Evolutionary conservation across 2,797 vertebrate genomes (phyloP).

Genomic region (Phalloptychus januarius): DNA sequence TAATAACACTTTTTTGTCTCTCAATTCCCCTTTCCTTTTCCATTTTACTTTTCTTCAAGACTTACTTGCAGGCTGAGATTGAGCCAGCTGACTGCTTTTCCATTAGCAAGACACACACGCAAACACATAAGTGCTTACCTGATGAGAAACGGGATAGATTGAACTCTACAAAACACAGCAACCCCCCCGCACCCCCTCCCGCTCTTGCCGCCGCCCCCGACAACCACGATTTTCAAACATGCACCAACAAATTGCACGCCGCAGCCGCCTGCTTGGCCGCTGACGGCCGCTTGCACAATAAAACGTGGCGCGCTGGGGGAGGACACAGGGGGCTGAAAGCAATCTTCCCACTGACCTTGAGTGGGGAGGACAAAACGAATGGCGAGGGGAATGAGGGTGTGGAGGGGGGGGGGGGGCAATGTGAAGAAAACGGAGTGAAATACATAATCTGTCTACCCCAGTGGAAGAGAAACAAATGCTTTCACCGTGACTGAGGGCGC

Average conservation of each 20-base stretch:
- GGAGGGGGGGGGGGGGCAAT: constrained; percentile 51
- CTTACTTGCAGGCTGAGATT: constrained; percentile 33
- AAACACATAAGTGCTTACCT: constrained; percentile 43
- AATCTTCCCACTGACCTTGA: constrained; percentile 84
- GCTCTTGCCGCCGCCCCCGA: neutral
- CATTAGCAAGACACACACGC: constrained; percentile 31
- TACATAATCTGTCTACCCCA: constrained; percentile 76
- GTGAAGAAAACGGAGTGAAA: constrained; percentile 72
- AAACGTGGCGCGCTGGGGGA: constrained; percentile 52
- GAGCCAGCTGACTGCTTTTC: constrained; percentile 53
- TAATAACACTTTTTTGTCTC: constrained; percentile 35
- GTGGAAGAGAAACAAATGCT: constrained; percentile 72
- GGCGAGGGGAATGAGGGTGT: constrained; percentile 63
- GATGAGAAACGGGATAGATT: constrained; percentile 47
- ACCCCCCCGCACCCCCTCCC: no score
- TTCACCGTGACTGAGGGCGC: constrained; percentile 77
- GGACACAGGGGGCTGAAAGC: constrained; percentile 81
- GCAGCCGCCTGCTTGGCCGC: constrained; percentile 10
- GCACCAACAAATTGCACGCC: constrained; percentile 51
- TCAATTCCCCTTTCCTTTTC: constrained; percentile 31
- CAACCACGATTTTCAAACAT: constrained; percentile 42
- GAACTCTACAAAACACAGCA: constrained; percentile 41
- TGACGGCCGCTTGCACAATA: constrained; percentile 59
- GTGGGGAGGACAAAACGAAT: constrained; percentile 75
- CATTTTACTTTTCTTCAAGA: constrained; percentile 37